A percentile compares a stretch with the other conserved stretches of the same genome.
Conservation (phyloP, 2,888 invertebrate species). For the Pristionchus fissidentatus region DNA sequence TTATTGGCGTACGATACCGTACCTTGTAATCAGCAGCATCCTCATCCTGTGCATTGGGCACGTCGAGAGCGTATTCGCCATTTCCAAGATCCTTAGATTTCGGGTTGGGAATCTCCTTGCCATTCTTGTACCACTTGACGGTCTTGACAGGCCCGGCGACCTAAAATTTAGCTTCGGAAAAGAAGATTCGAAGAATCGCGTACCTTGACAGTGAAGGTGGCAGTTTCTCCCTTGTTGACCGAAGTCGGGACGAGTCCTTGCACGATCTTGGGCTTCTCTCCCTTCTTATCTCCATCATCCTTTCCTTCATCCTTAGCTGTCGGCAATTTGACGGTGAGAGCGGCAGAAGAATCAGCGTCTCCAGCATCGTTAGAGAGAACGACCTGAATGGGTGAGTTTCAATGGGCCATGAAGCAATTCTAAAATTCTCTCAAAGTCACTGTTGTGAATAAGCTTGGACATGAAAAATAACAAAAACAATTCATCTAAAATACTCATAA, state of each 20-base stretch:
- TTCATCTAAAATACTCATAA: too few relatives aligned
- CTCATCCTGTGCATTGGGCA: conserved; percentile 66
- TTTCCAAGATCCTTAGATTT: conserved; percentile 69
- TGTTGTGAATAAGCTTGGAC: too few relatives aligned
- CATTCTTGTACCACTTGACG: conserved; percentile 81
- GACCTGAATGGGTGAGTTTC: conserved; percentile 52
- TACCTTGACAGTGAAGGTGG: conserved; percentile 80
- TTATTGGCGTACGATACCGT: conserved; percentile 77
- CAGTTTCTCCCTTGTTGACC: conserved; percentile 87
- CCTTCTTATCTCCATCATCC: conserved; percentile 79
- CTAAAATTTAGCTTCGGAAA: too few relatives aligned
- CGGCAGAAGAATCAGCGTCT: conserved; percentile 70
- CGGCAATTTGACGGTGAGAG: conserved; percentile 65
- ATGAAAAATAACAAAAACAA: not conserved
- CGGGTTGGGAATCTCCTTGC: conserved; percentile 63
- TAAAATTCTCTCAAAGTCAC: not conserved
- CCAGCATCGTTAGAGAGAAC: conserved; percentile 71
- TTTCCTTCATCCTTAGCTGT: conserved; percentile 75
- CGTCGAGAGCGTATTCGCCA: conserved; percentile 64
- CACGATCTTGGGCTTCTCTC: conserved; percentile 78
- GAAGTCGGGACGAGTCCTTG: conserved; percentile 82
- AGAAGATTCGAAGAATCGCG: conserved; percentile 1
- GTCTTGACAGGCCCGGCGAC: conserved; percentile 78
- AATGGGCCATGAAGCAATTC: conserved; percentile 51
- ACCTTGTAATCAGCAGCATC: conserved; percentile 73